Percentiles rank a stretch among this genome's conserved stretches.
These are phyloP conservation scores for Polyergus mexicanus DNA, from an alignment of 1,140 invertebrate species.

Conservation along the genomic window DNA sequence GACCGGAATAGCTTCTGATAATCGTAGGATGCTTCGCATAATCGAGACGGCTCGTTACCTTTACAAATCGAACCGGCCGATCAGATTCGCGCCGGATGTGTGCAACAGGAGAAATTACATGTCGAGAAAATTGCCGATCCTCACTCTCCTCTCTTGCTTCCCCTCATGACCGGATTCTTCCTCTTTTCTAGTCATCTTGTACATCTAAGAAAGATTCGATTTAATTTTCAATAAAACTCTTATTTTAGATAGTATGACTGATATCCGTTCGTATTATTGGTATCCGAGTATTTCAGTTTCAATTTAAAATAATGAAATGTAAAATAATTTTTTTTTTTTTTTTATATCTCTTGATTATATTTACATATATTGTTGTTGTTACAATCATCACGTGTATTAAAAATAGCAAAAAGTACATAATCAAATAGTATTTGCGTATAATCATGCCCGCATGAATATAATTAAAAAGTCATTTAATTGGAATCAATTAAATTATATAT, in stretches of 20 bases:
- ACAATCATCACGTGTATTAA: not conserved
- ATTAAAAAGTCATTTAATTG: not conserved
- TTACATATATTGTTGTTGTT: not conserved
- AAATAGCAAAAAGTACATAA: not conserved
- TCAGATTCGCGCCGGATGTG: constrained; percentile 78
- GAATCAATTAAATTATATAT: constrained; percentile 26
- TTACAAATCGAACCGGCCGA: constrained; percentile 76
- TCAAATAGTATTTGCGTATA: not conserved
- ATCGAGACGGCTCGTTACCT: constrained; percentile 66
- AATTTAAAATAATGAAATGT: not conserved
- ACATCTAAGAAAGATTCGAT: not conserved
- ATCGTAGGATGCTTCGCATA: constrained; percentile 51
- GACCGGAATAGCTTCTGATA: constrained; percentile 51
- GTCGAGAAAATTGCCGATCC: constrained; percentile 79
- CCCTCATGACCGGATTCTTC: not conserved
- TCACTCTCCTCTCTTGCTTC: constrained; percentile 48
- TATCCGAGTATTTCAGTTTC: not conserved
- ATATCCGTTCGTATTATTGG: not conserved
- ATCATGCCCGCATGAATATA: not conserved
- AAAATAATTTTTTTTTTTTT: too few relatives aligned
- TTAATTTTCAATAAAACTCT: not conserved
- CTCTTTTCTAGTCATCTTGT: constrained; percentile 15
- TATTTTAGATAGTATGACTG: not conserved
- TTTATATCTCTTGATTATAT: not conserved
- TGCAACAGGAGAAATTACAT: constrained; percentile 81